phyloP scores from a whole-genome alignment of 1,140 invertebrate genomes.

The Microplitis mediator region DNA sequence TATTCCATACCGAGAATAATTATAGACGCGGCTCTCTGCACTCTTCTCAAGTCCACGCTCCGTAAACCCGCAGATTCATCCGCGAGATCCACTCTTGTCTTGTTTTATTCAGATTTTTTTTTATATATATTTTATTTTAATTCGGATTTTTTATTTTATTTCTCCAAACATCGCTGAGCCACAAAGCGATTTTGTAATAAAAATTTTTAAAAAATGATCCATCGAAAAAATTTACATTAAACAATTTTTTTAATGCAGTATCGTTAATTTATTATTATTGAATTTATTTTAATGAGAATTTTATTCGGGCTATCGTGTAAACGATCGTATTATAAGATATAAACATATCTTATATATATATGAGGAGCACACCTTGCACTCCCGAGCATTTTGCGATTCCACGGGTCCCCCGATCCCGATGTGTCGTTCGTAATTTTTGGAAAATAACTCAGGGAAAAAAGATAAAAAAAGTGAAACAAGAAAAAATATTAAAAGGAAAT shows the following conservation, averaged over 20 bases:
- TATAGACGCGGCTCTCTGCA: conserved; percentile 6
- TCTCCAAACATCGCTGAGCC: neutral
- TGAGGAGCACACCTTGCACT: neutral
- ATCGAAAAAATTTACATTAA: neutral
- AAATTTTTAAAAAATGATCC: neutral
- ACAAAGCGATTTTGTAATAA: neutral
- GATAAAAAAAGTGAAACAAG: neutral
- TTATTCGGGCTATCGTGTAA: neutral
- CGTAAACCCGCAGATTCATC: conserved; percentile 21
- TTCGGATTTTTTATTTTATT: neutral
- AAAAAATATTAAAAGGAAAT: neutral
- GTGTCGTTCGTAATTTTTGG: no score
- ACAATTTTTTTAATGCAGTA: neutral
- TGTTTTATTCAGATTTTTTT: neutral
- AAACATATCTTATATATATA: neutral
- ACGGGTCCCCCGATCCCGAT: no score
- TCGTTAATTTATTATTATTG: neutral
- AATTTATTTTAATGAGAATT: neutral
- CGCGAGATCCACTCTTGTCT: neutral
- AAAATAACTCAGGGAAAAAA: no score
- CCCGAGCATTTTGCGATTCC: neutral
- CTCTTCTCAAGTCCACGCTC: neutral
- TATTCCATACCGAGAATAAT: conserved; percentile 15
- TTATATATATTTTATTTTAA: neutral
- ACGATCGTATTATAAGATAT: neutral